A percentile compares a stretch with the other conserved stretches of the same genome.
These are phyloP conservation scores for Dendrophyllia cribrosa DNA, from an alignment of 64 coral and sea anemone genomes.

Conservation along the genomic window DNA sequence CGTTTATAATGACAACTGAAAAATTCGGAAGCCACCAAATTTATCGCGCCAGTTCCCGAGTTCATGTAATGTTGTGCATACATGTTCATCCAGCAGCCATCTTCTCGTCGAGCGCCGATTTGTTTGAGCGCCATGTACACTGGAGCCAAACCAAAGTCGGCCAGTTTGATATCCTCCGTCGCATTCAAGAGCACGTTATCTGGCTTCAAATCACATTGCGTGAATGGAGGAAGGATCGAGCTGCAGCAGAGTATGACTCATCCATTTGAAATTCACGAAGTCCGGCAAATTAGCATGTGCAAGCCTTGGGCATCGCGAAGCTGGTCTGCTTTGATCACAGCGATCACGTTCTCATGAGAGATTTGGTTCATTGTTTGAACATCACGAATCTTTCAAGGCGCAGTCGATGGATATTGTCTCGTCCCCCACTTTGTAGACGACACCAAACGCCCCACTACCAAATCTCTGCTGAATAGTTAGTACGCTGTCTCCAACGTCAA, in stretches of 20 bases:
- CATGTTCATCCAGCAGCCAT: background rate
- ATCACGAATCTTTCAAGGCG: constrained; percentile 29
- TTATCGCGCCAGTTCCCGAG: constrained; percentile 44
- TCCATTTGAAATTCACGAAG: constrained; percentile 62
- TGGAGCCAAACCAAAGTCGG: constrained; percentile 79
- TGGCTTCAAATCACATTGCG: constrained; percentile 47
- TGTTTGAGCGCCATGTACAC: background rate
- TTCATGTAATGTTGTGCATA: constrained; percentile 13
- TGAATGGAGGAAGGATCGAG: constrained; percentile 58
- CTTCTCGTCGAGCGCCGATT: background rate
- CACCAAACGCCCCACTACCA: background rate
- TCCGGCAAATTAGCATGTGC: background rate
- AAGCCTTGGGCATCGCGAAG: background rate
- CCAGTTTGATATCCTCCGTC: constrained; percentile 71
- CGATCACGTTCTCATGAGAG: constrained; percentile 8
- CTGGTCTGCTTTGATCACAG: background rate
- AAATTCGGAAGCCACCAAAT: constrained; percentile 78
- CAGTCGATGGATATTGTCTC: background rate
- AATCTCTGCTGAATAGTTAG: background rate
- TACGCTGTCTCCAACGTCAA: background rate
- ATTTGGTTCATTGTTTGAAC: background rate
- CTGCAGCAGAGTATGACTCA: constrained; percentile 55
- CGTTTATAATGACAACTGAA: constrained; percentile 39
- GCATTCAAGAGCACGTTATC: constrained; percentile 74
- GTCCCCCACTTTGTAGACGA: background rate